phyloP scores from a whole-genome alignment of 2,797 vertebrate species.

The Neoniphon sammara region DNA sequence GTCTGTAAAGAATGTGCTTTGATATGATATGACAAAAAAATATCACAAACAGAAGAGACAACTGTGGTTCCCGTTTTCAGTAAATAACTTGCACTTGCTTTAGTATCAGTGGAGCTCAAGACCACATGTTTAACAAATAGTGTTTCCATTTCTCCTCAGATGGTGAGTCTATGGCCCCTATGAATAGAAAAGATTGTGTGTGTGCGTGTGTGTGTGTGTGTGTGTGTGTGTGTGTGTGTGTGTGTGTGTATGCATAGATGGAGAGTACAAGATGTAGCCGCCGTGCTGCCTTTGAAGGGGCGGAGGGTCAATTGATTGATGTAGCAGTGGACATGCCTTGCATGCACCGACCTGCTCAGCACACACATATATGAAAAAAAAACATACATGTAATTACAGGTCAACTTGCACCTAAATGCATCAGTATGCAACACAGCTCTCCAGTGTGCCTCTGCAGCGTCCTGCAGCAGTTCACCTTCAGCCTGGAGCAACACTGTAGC shows the following conservation, averaged over 20 bases:
- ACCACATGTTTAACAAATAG: neutral
- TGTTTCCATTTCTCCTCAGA: neutral
- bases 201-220: neutral
- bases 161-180: neutral
- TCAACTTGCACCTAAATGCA: constrained; percentile 36
- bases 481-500: constrained; percentile 41
- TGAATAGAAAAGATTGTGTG: neutral
- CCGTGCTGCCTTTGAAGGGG: constrained; percentile 1
- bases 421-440: constrained; percentile 35
- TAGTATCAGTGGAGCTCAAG: neutral
- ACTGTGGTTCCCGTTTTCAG: constrained; percentile 4
- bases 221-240: constrained; percentile 3
- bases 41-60: constrained; percentile 8
- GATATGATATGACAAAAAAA: constrained; percentile 21
- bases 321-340: constrained; percentile 17
- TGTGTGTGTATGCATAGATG: neutral
- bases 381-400: constrained; percentile 32
- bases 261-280: constrained; percentile 7
- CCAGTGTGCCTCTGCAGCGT: neutral
- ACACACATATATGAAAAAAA: neutral
- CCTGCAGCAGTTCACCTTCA: constrained; percentile 40
- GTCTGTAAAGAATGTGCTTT: constrained; percentile 23
- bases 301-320: constrained; percentile 52
- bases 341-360: constrained; percentile 33
- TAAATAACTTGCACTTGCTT: neutral